phyloP scores from a whole-genome alignment of 2,888 invertebrate species.

The Epinotia ramella region DNA sequence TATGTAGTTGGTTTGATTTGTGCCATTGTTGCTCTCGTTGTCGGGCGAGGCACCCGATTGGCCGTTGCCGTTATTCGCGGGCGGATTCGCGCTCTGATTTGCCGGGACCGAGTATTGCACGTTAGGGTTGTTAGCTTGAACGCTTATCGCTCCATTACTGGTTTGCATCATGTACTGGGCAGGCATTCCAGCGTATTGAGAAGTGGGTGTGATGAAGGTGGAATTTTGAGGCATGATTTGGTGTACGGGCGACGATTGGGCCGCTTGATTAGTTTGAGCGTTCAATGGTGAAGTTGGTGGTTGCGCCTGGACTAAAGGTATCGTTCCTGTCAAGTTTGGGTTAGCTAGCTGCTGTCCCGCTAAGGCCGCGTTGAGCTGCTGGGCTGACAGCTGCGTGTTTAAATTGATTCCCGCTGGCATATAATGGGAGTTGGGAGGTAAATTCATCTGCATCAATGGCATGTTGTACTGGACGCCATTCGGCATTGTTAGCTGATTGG shows the following conservation, averaged over 20 bases:
- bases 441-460: constrained; percentile 78
- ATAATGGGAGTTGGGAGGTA: constrained; percentile 74
- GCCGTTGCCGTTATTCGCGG: constrained; percentile 68
- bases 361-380: constrained; percentile 77
- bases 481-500: constrained; percentile 75
- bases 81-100: constrained; percentile 59
- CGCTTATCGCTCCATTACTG: constrained; percentile 64
- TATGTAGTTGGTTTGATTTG: constrained; percentile 75
- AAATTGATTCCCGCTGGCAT: constrained; percentile 76
- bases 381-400: constrained; percentile 76
- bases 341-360: constrained; percentile 72
- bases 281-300: constrained; percentile 68
- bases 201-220: constrained; percentile 69
- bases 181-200: constrained; percentile 71
- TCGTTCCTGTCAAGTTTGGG: constrained; percentile 67
- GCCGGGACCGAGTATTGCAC: constrained; percentile 72
- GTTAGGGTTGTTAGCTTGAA: constrained; percentile 65
- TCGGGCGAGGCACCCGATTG: constrained; percentile 62
- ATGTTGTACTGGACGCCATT: constrained; percentile 79
- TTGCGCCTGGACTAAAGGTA: constrained; percentile 76
- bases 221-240: constrained; percentile 73
- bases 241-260: constrained; percentile 69
- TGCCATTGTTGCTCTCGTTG: constrained; percentile 65
- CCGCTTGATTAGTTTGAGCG: constrained; percentile 62
- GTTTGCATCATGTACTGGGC: constrained; percentile 78